Evolutionary conservation across 2,113 vertebrate genomes (phyloP).

Genomic region (Brienomyrus longianalis): DNA sequence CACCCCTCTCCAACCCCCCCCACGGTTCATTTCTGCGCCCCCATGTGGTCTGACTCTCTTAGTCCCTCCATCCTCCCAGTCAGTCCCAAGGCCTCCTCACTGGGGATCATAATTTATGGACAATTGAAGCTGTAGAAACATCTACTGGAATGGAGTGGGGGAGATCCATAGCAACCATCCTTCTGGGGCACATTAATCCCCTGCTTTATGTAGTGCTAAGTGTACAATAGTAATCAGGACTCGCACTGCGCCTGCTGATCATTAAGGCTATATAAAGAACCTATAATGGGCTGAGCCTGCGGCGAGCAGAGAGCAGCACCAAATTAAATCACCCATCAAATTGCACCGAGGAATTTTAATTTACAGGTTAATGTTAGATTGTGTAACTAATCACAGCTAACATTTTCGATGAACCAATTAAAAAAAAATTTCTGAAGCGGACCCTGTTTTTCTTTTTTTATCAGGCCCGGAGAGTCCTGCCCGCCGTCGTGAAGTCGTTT

Average conservation of each 20-base stretch:
- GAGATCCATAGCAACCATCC: conserved; percentile 99
- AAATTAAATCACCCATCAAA: conserved; percentile 99
- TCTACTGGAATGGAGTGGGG: conserved; percentile 85
- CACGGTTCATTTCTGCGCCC: conserved; percentile 67
- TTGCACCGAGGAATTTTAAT: conserved; percentile 99
- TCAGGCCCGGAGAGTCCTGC: conserved; percentile 55
- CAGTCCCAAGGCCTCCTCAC: conserved; percentile 92
- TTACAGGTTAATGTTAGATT: conserved; percentile 99
- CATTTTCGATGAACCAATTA: conserved; percentile 82
- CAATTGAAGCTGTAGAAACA: conserved; percentile 98
- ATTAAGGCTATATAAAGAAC: conserved; percentile 99
- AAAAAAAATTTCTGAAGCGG: conserved; percentile 72
- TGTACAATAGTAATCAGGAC: conserved; percentile 99
- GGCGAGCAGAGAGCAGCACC: conserved; percentile 83
- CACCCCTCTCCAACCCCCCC: neutral
- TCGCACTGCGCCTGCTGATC: conserved; percentile 98
- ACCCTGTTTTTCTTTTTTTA: conserved; percentile 49
- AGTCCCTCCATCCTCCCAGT: conserved; percentile 79
- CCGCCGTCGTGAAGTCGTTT: neutral
- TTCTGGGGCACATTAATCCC: conserved; percentile 99
- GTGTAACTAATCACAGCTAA: conserved; percentile 99
- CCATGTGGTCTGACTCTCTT: conserved; percentile 57
- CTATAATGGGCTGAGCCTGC: conserved; percentile 99
- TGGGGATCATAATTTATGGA: conserved; percentile 99
- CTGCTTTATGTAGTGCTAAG: conserved; percentile 99